Evolutionary conservation across 2,797 vertebrate species (phyloP).

Genomic region (Chelonia mydas): DNA sequence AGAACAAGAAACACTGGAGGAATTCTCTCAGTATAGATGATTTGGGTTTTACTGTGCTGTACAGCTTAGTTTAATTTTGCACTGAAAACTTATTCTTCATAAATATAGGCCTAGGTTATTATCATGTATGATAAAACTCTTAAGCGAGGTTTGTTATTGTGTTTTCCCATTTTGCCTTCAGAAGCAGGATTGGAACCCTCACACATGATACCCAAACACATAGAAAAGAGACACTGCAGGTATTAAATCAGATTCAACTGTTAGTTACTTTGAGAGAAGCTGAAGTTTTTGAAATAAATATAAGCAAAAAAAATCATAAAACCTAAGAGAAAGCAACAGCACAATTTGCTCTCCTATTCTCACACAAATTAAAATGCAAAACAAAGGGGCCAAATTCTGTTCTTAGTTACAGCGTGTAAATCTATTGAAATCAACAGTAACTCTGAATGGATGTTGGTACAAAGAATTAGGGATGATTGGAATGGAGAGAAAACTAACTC

Average conservation of each 20-base stretch:
- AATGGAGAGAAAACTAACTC: background rate
- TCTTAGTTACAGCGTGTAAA: background rate
- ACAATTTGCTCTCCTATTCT: background rate
- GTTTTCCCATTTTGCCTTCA: slow-evolving; percentile 32
- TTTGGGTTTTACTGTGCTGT: slow-evolving; percentile 69
- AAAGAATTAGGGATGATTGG: background rate
- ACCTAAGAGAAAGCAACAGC: slow-evolving; percentile 58
- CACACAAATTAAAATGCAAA: background rate
- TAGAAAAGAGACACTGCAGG: background rate
- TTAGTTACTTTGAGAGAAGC: background rate
- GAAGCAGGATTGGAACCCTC: slow-evolving; percentile 15
- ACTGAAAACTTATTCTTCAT: slow-evolving; percentile 59
- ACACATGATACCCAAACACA: background rate
- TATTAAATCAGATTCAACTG: slow-evolving; percentile 2
- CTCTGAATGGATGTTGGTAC: background rate
- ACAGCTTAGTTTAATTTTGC: slow-evolving; percentile 73
- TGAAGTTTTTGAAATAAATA: slow-evolving; percentile 15
- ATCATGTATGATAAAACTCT: slow-evolving; percentile 18
- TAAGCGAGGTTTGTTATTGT: background rate
- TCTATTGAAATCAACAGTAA: slow-evolving; percentile 18
- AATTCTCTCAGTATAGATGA: slow-evolving; percentile 49
- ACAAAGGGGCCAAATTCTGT: background rate
- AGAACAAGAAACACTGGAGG: slow-evolving; percentile 62
- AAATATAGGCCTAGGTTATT: slow-evolving; percentile 52
- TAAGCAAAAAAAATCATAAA: slow-evolving; percentile 1